A percentile compares a stretch with the other conserved stretches of the same genome.
Conservation (phyloP, 2,888 invertebrate genomes). For the Dendrolimus houi region DNA sequence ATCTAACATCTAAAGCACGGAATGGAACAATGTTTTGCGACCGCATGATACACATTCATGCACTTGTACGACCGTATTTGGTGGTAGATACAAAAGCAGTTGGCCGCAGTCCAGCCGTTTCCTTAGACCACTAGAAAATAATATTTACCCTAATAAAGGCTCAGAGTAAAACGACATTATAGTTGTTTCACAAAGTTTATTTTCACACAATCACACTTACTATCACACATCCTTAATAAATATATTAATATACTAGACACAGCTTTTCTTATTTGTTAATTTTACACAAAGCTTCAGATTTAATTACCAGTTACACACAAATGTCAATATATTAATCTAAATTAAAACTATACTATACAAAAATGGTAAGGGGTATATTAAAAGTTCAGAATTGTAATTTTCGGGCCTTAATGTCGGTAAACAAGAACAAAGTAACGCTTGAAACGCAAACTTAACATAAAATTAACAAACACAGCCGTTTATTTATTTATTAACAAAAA, state of each 20-base stretch:
- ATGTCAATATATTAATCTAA: conserved; percentile 25
- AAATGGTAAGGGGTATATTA: conserved; percentile 6
- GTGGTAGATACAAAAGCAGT: conserved; percentile 43
- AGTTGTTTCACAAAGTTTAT: conserved; percentile 31
- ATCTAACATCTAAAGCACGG: conserved; percentile 35
- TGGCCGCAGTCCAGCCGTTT: conserved; percentile 47
- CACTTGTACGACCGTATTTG: conserved; percentile 24
- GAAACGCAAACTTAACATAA: conserved; percentile 75
- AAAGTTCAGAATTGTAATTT: too few species aligned
- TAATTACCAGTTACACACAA: conserved; percentile 50
- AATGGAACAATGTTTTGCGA: conserved; percentile 38
- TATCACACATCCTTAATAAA: conserved; percentile 56
- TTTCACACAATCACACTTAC: conserved; percentile 55
- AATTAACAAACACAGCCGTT: conserved; percentile 74
- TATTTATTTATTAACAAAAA: conserved; percentile 41
- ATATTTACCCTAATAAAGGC: conserved; percentile 9
- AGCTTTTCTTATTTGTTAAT: conserved; percentile 72
- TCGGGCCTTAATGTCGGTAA: conserved; percentile 65
- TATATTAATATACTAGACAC: conserved; percentile 20
- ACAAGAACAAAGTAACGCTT: conserved; percentile 40
- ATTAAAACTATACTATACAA: conserved; percentile 20
- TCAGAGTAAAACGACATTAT: conserved; percentile 20
- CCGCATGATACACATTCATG: conserved; percentile 16
- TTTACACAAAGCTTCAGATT: conserved; percentile 75
- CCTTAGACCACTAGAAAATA: conserved; percentile 17